Percentiles rank a stretch among this genome's conserved stretches.
Evolutionary conservation across 2,888 invertebrate species (phyloP).

Genomic region (Ophonus ardosiacus): DNA sequence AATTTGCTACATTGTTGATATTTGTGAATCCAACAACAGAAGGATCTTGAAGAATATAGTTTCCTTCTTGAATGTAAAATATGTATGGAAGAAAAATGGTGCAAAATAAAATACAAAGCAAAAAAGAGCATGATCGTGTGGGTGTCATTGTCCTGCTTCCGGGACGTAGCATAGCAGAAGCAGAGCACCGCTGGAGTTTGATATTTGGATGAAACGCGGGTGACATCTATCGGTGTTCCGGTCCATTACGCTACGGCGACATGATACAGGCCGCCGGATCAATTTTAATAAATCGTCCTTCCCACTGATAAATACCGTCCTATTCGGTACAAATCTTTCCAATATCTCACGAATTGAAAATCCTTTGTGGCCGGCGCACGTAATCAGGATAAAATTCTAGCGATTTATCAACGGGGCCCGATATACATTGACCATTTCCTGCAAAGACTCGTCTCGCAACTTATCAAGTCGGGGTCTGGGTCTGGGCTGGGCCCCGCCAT

Average conservation of each 20-base stretch:
- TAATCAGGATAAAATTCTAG: constrained; percentile 64
- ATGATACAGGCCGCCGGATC: constrained; percentile 48
- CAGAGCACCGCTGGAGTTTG: constrained; percentile 23
- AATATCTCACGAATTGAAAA: constrained; percentile 65
- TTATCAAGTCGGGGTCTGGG: background rate
- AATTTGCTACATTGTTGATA: background rate
- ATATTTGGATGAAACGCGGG: constrained; percentile 47
- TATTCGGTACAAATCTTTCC: constrained; percentile 64
- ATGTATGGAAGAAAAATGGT: constrained; percentile 15
- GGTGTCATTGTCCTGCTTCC: constrained; percentile 9
- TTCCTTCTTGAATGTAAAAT: background rate
- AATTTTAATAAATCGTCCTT: constrained; percentile 63
- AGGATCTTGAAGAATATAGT: background rate
- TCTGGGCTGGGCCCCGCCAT: constrained; percentile 1
- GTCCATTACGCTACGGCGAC: constrained; percentile 58
- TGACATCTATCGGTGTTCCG: constrained; percentile 63
- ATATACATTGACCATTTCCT: constrained; percentile 61
- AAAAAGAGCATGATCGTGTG: constrained; percentile 2
- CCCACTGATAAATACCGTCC: constrained; percentile 63
- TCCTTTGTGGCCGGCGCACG: constrained; percentile 63
- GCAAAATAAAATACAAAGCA: constrained; percentile 17
- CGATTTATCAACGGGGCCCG: constrained; percentile 60
- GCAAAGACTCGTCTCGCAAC: constrained; percentile 45
- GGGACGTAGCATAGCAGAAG: background rate
- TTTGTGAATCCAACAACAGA: background rate